Conservation (phyloP, 2,797 vertebrate species). For the Chelmon rostratus region DNA sequence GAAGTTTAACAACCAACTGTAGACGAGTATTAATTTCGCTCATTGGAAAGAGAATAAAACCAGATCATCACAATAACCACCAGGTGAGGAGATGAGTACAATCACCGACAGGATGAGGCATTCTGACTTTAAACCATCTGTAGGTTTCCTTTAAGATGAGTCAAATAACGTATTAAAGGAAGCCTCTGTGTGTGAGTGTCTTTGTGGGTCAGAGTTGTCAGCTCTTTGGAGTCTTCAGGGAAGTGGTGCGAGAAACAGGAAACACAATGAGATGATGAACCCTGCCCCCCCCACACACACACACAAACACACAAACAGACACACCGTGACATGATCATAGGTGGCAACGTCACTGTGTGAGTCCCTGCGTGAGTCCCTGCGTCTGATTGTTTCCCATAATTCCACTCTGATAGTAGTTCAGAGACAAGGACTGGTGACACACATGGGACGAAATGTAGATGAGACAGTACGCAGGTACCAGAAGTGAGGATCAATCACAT, state of each 20-base stretch:
- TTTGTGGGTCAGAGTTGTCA: constrained; percentile 27
- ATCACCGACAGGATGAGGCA: not conserved
- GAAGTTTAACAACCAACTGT: constrained; percentile 26
- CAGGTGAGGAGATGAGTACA: not conserved
- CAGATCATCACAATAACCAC: not conserved
- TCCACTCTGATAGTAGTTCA: constrained; percentile 21
- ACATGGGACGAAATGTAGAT: not conserved
- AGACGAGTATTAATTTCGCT: not conserved
- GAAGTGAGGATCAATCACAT: not conserved
- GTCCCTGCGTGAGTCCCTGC: constrained; percentile 26
- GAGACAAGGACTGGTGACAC: not conserved
- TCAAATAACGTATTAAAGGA: constrained; percentile 3
- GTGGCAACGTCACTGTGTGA: constrained; percentile 3
- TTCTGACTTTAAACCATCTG: constrained; percentile 2
- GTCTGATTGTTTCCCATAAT: constrained; percentile 3
- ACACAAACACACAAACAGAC: too few species aligned
- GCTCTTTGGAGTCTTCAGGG: constrained; percentile 41
- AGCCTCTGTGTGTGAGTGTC: not conserved
- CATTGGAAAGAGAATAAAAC: constrained; percentile 22
- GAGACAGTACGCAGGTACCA: not conserved
- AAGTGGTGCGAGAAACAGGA: constrained; percentile 69
- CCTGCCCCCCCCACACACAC: too few species aligned
- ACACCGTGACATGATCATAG: not conserved
- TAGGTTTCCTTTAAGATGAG: constrained; percentile 22
- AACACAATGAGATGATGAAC: constrained; percentile 36